Percentiles rank a stretch among this genome's conserved stretches.
Conservation (phyloP, 2,888 invertebrate species). For the Cerceris rybyensis region DNA sequence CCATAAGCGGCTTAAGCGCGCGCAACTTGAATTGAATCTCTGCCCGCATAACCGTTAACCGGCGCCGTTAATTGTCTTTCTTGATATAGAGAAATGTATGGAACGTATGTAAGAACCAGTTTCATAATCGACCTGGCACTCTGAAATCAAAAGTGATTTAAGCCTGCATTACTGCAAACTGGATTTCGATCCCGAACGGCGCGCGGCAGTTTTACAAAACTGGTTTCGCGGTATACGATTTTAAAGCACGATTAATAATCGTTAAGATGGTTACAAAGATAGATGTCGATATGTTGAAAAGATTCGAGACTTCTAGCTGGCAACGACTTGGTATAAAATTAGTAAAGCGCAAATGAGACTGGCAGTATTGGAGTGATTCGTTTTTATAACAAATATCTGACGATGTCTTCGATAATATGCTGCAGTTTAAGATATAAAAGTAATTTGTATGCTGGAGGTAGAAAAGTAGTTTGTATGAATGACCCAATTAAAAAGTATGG, state of each 20-base stretch:
- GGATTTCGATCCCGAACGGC: slow-evolving; percentile 9
- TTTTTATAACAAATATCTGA: no score
- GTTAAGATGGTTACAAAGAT: not conserved
- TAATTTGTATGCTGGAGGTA: no score
- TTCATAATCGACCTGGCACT: slow-evolving; percentile 18
- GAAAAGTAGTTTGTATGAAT: no score
- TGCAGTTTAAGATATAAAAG: no score
- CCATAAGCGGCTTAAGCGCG: not conserved
- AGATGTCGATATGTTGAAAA: no score
- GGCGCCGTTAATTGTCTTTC: slow-evolving; percentile 39
- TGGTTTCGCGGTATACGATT: slow-evolving; percentile 7
- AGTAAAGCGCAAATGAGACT: no score
- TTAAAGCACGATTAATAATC: not conserved
- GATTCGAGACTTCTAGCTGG: no score
- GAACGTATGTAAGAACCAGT: slow-evolving; percentile 36
- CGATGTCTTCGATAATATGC: no score
- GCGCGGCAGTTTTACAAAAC: slow-evolving; percentile 3
- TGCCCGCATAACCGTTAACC: slow-evolving; percentile 19
- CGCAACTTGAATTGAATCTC: slow-evolving; percentile 26
- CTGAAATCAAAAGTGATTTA: slow-evolving; percentile 49
- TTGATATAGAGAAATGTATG: slow-evolving; percentile 20
- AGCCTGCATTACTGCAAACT: slow-evolving; percentile 16
- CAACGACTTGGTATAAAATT: no score
- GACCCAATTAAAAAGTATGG: no score
- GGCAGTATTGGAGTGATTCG: no score